Evolutionary conservation across 2,888 invertebrate genomes (phyloP).

Genomic region (Nephrotoma guestfalica): DNA sequence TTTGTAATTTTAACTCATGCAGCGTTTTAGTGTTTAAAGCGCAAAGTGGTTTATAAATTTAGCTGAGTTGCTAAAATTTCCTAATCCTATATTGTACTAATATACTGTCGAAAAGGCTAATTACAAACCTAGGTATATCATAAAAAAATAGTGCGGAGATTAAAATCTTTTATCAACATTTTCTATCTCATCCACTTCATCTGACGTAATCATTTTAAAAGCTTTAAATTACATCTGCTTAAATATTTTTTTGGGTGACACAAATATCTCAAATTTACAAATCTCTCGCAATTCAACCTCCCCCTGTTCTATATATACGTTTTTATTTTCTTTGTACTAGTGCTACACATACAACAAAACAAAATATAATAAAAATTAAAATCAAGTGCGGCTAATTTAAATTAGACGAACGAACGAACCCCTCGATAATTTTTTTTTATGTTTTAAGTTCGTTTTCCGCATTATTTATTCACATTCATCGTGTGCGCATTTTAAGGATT

Average conservation of each 20-base stretch:
- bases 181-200: neutral
- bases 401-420: neutral
- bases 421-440: neutral
- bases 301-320: neutral
- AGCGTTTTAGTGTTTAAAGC: neutral
- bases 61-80: no score
- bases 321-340: neutral
- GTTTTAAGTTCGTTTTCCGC: neutral
- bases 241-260: neutral
- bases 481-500: neutral
- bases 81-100: no score
- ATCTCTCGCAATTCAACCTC: neutral
- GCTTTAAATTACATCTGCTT: neutral
- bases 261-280: neutral
- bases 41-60: neutral
- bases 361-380: neutral
- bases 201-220: neutral
- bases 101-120: neutral
- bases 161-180: neutral
- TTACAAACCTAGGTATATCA: neutral
- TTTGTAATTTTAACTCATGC: neutral
- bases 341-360: neutral
- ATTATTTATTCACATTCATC: neutral
- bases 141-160: neutral
- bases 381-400: neutral